A percentile compares a stretch with the other conserved stretches of the same genome.
phyloP scores from a whole-genome alignment of 2,888 invertebrate species.

The Diarsia rubi region DNA sequence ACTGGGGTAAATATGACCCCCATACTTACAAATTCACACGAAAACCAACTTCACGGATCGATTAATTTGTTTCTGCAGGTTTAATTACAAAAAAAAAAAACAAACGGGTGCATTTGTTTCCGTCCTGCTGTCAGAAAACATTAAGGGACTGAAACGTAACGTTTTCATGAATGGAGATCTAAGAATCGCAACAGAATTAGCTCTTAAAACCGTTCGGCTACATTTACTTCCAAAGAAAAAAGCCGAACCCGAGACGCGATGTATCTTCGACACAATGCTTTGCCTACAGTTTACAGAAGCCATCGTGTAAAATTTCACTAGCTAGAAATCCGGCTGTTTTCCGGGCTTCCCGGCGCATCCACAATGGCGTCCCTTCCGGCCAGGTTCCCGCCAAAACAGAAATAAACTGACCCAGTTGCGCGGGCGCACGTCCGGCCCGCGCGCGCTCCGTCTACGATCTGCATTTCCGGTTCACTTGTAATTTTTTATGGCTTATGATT shows the following conservation, averaged over 20 bases:
- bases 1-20: conserved; percentile 77
- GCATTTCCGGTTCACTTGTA: conserved; percentile 90
- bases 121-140: conserved; percentile 75
- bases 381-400: conserved; percentile 91
- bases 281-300: conserved; percentile 76
- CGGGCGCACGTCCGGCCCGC: conserved; percentile 85
- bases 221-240: conserved; percentile 83
- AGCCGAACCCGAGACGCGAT: conserved; percentile 70
- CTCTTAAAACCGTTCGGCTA: conserved; percentile 75
- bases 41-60: conserved; percentile 73
- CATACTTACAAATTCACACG: conserved; percentile 83
- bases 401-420: conserved; percentile 90
- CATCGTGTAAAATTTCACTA: conserved; percentile 87
- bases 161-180: conserved; percentile 73
- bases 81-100: conserved; percentile 70
- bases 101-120: conserved; percentile 71
- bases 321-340: conserved; percentile 89
- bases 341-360: conserved; percentile 89
- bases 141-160: conserved; percentile 77
- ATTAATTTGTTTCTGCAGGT: conserved; percentile 70
- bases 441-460: conserved; percentile 82
- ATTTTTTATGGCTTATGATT: conserved; percentile 88
- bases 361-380: conserved; percentile 90
- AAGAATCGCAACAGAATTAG: conserved; percentile 77
- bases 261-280: conserved; percentile 76